These are phyloP conservation scores for Sminthurinus aureus DNA, from an alignment of 2,888 invertebrate genomes.

Conservation along the genomic window DNA sequence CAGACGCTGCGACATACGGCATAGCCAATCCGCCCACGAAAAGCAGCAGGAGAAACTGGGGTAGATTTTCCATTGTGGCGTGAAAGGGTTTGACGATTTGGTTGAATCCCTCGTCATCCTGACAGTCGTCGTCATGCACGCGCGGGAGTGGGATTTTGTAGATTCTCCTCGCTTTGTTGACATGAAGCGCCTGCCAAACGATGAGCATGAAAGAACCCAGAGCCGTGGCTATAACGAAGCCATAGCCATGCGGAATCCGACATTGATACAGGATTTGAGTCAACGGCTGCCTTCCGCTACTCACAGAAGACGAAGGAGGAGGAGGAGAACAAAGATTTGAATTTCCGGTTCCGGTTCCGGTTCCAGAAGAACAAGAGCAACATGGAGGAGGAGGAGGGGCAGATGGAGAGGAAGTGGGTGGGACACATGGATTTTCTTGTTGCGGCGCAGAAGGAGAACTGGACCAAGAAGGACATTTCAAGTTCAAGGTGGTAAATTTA, in stretches of 20 bases:
- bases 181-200: neutral
- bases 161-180: neutral
- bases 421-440: too few relatives aligned
- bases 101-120: neutral
- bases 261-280: neutral
- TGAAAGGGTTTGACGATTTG: neutral
- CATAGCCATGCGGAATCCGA: neutral
- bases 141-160: neutral
- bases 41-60: neutral
- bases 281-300: too few relatives aligned
- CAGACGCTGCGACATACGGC: neutral
- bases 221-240: neutral
- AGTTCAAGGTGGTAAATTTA: too few relatives aligned
- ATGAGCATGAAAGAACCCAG: neutral
- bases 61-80: neutral
- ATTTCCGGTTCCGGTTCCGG: too few relatives aligned
- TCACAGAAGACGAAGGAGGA: too few relatives aligned
- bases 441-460: too few relatives aligned
- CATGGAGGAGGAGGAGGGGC: too few relatives aligned
- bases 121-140: neutral
- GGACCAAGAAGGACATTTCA: too few relatives aligned
- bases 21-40: neutral
- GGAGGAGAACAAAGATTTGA: too few relatives aligned
- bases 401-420: too few relatives aligned
- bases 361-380: too few relatives aligned